Evolutionary conservation across 2,113 vertebrate species (phyloP).

Genomic region (Myotis davidii): DNA sequence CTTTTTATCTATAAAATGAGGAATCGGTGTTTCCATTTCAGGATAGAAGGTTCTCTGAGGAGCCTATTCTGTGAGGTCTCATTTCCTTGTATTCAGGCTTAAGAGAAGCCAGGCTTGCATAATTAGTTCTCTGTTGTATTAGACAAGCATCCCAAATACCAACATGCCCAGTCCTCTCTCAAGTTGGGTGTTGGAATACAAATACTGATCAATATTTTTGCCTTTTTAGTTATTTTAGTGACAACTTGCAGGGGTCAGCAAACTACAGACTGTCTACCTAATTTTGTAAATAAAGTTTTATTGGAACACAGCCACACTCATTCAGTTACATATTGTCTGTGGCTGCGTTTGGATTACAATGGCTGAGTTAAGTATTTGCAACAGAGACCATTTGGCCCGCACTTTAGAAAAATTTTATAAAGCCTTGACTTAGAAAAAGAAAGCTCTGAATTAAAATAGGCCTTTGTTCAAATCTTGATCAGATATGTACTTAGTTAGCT

Average conservation of each 20-base stretch:
- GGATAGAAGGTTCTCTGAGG: background rate
- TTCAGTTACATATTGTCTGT: background rate
- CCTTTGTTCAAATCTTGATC: constrained; percentile 4
- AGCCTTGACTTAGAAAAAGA: constrained; percentile 20
- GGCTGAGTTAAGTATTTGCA: background rate
- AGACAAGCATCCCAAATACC: background rate
- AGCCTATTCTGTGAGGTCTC: background rate
- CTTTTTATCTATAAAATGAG: constrained; percentile 41
- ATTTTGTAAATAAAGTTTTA: constrained; percentile 53
- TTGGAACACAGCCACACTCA: background rate
- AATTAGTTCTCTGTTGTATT: background rate
- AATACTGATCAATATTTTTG: background rate
- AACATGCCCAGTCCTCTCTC: background rate
- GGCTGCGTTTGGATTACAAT: background rate
- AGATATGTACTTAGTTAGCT: background rate
- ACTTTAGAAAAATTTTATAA: constrained; percentile 13
- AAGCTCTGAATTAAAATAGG: constrained; percentile 11
- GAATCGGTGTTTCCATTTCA: constrained; percentile 7
- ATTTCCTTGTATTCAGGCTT: background rate
- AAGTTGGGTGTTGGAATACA: background rate
- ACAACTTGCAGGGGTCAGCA: background rate
- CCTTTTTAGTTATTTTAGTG: constrained; percentile 4
- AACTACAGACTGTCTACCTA: background rate
- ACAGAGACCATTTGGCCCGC: background rate
- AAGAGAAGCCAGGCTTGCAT: background rate